phyloP scores from a whole-genome alignment of 1,140 invertebrate species.

The Aleiodes sp. region DNA sequence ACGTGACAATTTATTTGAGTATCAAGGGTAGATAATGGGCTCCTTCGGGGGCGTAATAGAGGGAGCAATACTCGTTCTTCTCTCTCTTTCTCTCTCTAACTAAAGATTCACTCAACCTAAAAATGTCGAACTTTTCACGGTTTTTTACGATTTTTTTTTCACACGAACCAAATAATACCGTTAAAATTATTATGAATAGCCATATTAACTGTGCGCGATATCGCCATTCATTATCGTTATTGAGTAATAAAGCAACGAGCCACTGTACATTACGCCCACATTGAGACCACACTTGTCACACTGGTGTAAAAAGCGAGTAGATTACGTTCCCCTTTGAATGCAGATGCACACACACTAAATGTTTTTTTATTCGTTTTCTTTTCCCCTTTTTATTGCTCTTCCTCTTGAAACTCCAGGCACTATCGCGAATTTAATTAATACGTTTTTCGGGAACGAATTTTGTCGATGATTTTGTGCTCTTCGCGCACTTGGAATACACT shows the following conservation, averaged over 20 bases:
- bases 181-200: slow-evolving; percentile 47
- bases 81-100: background rate
- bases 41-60: background rate
- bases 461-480: no score
- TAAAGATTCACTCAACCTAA: no score
- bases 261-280: slow-evolving; percentile 39
- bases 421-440: no score
- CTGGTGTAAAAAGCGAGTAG: background rate
- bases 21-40: background rate
- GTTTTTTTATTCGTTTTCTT: background rate
- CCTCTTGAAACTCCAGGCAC: no score
- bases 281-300: slow-evolving; percentile 26
- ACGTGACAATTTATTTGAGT: slow-evolving; percentile 16
- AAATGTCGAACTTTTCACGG: slow-evolving; percentile 21
- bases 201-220: slow-evolving; percentile 51
- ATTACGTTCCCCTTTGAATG: background rate
- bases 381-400: no score
- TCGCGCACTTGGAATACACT: no score
- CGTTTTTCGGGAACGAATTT: no score
- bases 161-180: slow-evolving; percentile 20
- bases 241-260: slow-evolving; percentile 39
- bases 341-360: no score
- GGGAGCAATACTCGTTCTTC: background rate
- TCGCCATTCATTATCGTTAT: slow-evolving; percentile 57
- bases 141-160: background rate